phyloP scores from a whole-genome alignment of 2,113 vertebrate species.

The Platysteira castanea region DNA sequence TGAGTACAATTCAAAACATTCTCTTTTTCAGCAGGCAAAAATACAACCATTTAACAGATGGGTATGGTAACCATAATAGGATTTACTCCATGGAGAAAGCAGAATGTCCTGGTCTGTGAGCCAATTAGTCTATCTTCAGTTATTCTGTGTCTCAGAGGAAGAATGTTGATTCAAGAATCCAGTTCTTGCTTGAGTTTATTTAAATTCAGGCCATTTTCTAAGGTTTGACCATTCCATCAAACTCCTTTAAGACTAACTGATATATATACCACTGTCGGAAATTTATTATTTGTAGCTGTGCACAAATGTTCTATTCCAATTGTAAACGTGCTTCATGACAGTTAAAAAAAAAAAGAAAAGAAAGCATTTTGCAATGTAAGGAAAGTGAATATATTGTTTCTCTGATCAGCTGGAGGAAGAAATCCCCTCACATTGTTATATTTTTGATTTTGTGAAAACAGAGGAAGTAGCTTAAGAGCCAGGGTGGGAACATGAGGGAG shows the following conservation, averaged over 20 bases:
- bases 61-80: background rate
- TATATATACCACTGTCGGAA: background rate
- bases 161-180: background rate
- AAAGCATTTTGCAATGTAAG: background rate
- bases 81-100: background rate
- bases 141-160: background rate
- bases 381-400: background rate
- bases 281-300: background rate
- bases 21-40: background rate
- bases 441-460: background rate
- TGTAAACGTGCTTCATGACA: background rate
- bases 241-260: background rate
- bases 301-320: background rate
- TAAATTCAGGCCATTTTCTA: background rate
- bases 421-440: rapidly evolving
- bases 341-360: background rate
- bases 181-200: background rate
- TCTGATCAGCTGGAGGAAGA: background rate
- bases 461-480: background rate
- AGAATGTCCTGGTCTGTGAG: background rate
- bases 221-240: background rate
- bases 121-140: background rate
- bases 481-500: background rate
- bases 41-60: background rate
- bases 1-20: background rate